Percentiles rank a stretch among this genome's conserved stretches.
Conservation (phyloP, 1,140 invertebrate species). For the Fragariocoptes setiger region DNA sequence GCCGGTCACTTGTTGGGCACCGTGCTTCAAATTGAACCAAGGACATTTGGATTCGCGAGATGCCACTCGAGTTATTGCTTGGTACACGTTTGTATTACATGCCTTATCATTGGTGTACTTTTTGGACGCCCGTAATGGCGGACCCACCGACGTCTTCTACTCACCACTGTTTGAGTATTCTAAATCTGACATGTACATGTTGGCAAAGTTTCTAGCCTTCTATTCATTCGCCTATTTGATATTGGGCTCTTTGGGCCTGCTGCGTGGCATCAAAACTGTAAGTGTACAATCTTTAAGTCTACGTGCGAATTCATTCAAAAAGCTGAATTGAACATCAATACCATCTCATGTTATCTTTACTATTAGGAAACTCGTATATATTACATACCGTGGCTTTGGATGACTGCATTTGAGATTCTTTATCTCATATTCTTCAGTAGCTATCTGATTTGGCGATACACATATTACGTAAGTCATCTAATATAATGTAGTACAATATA, state of each 20-base stretch:
- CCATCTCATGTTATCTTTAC: not conserved
- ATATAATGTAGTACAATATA: not conserved
- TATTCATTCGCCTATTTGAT: constrained; percentile 6
- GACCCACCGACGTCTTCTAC: constrained; percentile 6
- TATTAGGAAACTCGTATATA: constrained; percentile 8
- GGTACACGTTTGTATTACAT: constrained; percentile 7
- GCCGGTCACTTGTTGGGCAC: no score
- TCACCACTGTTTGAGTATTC: constrained; percentile 8
- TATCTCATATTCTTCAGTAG: constrained; percentile 1
- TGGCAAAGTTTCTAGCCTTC: constrained; percentile 2
- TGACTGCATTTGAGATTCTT: constrained; percentile 5
- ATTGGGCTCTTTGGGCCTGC: constrained; percentile 4
- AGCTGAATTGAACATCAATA: not conserved
- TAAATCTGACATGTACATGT: constrained; percentile 1
- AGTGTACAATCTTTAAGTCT: constrained; percentile 1
- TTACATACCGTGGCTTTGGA: constrained; percentile 7
- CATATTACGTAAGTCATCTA: constrained; percentile 8
- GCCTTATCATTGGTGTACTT: constrained; percentile 5
- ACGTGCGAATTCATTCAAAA: not conserved
- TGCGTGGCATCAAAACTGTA: constrained; percentile 7
- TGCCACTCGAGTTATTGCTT: constrained; percentile 2
- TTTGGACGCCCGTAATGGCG: constrained; percentile 2
- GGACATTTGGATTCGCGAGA: not conserved
- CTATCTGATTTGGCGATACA: constrained; percentile 7
- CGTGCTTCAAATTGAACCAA: no score